Evolutionary conservation across 2,113 vertebrate genomes (phyloP).

Genomic region (Sceloporus tristichus): DNA sequence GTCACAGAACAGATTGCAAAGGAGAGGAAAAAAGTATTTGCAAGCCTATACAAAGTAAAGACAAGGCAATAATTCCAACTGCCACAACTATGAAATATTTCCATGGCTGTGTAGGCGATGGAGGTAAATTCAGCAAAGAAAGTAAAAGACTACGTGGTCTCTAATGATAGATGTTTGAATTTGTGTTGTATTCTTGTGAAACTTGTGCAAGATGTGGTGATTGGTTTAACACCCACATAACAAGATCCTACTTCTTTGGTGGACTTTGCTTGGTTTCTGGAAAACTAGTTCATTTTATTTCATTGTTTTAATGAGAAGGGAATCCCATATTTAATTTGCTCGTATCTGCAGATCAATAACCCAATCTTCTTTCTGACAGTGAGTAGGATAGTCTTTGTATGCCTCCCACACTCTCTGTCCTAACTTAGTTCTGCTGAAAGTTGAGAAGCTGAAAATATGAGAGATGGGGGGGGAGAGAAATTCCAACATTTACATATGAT

Average conservation of each 20-base stretch:
- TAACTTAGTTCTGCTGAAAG: constrained; percentile 50
- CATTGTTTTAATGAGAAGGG: constrained; percentile 60
- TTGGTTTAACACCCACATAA: constrained; percentile 40
- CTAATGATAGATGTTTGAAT: constrained; percentile 35
- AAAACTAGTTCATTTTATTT: constrained; percentile 55
- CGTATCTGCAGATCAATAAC: constrained; percentile 65
- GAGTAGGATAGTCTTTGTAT: constrained; percentile 41
- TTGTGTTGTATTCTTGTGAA: constrained; percentile 6
- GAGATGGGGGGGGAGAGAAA: not conserved
- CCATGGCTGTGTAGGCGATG: not conserved
- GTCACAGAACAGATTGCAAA: constrained; percentile 25
- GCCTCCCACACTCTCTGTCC: constrained; percentile 55
- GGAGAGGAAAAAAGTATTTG: constrained; percentile 4
- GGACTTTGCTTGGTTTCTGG: constrained; percentile 39
- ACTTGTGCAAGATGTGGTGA: constrained; percentile 21
- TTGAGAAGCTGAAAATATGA: constrained; percentile 50
- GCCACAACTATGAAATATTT: constrained; percentile 25
- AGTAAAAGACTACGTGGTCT: constrained; percentile 25
- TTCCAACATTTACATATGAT: constrained; percentile 39
- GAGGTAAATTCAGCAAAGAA: constrained; percentile 39
- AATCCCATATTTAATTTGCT: constrained; percentile 68
- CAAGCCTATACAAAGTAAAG: constrained; percentile 3
- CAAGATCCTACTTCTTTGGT: constrained; percentile 42
- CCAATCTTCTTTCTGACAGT: constrained; percentile 59
- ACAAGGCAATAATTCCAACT: constrained; percentile 47